phyloP scores from a whole-genome alignment of 2,797 vertebrate genomes.

The Apogon talboti region DNA sequence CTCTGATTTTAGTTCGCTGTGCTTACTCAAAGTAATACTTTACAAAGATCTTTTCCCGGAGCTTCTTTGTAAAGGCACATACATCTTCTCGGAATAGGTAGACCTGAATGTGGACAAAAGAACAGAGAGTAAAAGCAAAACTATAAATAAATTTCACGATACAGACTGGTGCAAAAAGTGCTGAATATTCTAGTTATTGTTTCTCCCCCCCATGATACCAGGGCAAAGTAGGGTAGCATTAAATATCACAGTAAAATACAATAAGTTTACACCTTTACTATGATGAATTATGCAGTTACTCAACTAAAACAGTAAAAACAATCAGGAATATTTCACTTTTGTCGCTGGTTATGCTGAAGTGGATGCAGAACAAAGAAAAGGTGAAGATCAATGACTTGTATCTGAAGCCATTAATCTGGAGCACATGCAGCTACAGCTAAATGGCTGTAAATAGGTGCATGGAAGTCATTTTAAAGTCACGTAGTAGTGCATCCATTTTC shows the following conservation, averaged over 20 bases:
- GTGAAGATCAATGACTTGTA: conserved; percentile 38
- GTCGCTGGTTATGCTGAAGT: conserved; percentile 33
- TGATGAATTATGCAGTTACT: conserved; percentile 58
- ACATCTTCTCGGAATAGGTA: conserved; percentile 33
- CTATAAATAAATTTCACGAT: conserved; percentile 67
- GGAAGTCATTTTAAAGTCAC: neutral
- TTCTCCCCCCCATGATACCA: conserved; percentile 24
- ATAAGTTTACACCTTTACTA: conserved; percentile 20
- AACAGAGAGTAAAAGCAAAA: conserved; percentile 44
- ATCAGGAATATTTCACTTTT: conserved; percentile 54
- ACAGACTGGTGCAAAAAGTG: conserved; percentile 40
- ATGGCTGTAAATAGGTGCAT: conserved; percentile 18
- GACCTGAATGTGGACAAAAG: conserved; percentile 48
- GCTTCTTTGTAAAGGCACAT: conserved; percentile 29
- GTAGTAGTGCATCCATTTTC: neutral
- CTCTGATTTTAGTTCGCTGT: conserved; percentile 8
- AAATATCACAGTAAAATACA: conserved; percentile 31
- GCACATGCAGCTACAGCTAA: conserved; percentile 18
- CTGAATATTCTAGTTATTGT: conserved; percentile 56
- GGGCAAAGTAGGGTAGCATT: conserved; percentile 44
- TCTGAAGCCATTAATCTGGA: conserved; percentile 41
- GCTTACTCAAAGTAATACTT: conserved; percentile 42
- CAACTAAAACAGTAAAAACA: conserved; percentile 48
- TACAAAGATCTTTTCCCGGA: conserved; percentile 28
- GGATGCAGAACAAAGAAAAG: conserved; percentile 28